These are phyloP conservation scores for Nipponia nippon DNA, from an alignment of 2,113 vertebrate species.

Conservation along the genomic window DNA sequence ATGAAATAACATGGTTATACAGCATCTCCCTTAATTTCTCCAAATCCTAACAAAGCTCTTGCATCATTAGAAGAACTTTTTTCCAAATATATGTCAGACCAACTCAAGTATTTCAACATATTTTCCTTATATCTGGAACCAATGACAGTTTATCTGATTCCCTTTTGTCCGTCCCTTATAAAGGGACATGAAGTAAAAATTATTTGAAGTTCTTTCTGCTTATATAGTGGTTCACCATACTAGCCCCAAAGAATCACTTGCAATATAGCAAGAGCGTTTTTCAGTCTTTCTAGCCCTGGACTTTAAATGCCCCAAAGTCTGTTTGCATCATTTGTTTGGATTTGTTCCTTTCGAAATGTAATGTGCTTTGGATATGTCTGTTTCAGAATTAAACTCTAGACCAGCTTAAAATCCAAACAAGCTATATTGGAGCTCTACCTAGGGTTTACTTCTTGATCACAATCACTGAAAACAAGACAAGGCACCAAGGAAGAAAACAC, in stretches of 20 bases:
- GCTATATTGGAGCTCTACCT: not conserved
- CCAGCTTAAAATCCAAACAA: not conserved
- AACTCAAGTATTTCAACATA: not conserved
- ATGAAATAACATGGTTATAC: not conserved
- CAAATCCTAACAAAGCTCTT: not conserved
- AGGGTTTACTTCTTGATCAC: not conserved
- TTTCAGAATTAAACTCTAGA: not conserved
- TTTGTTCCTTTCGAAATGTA: not conserved
- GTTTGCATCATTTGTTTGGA: not conserved
- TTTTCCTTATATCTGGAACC: not conserved
- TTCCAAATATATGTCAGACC: not conserved
- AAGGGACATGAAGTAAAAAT: not conserved
- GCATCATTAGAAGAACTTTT: not conserved
- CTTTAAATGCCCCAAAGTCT: not conserved
- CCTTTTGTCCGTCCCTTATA: not conserved
- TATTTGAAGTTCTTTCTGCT: not conserved
- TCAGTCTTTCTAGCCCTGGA: not conserved
- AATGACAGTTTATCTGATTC: not conserved
- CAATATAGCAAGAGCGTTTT: not conserved
- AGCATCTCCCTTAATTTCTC: not conserved
- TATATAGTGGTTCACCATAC: not conserved
- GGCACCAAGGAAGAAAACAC: not conserved
- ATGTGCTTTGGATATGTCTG: not conserved
- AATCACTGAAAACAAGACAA: not conserved
- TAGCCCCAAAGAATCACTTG: not conserved